Evolutionary conservation across 2,888 invertebrate genomes (phyloP), one percentile per base, ranked within the genome.

Genomic region (Thymelicus sylvestris): DNA sequence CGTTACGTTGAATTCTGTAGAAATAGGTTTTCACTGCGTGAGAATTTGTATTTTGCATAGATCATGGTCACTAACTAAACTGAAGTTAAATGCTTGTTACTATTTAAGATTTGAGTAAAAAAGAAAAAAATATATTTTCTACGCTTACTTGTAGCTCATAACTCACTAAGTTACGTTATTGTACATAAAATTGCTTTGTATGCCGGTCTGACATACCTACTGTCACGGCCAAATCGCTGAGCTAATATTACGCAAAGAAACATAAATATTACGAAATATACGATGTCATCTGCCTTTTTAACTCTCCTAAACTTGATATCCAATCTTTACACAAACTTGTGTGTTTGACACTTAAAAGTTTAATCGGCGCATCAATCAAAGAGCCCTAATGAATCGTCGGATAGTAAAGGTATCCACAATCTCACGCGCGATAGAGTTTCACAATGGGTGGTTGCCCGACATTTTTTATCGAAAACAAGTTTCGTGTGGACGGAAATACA

Each of bases 281-380:
- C 19, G 19, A 19, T 19, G 2, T 19, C 19, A 2, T 19, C 19
- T 19, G 19, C 19, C 19, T 19, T 19, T 19, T 19, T 19, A 19
- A 0, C 19, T 19, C 19, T 19, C 19, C 2, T 19, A 60, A 62
- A 62, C 8, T 4, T 44, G 55, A 62, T 62, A 67, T 15, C 19
- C 19, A 61, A 67, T 67, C 67, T 67, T 39, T n/a, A 67, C 67
- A 67, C 39, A 41, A 67, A 61, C 67, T 55, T 68, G 61, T 80
- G 71, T 77, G 74, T 73, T 74, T 69, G 71, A 69, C 65, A 74
- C 85, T 83, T 85, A 81, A 86, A 74, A 82, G 84, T 85, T 77
- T 82, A 86, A 89, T 87, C 85, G 79, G 64, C 69, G 74, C 87
- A 90, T 90, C 89, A 86, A 89, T 91, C 91, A 90, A 85, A 80